Evolutionary conservation across 2,113 vertebrate species (phyloP), one percentile per base, ranked within the genome.

Genomic region (Aptenodytes forsteri): DNA sequence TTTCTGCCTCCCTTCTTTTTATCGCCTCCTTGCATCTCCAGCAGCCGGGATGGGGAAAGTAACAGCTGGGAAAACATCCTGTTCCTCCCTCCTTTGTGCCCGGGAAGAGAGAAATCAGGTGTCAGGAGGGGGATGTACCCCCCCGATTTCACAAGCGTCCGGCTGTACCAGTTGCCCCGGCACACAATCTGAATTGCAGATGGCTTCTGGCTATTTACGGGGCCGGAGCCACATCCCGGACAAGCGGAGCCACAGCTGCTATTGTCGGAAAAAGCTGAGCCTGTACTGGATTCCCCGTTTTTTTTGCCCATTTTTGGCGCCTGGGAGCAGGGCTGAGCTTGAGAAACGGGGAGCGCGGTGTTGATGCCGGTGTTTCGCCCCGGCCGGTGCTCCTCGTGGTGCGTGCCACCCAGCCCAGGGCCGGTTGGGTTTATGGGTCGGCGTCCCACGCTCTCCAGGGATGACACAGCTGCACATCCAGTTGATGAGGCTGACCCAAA

Each of bases 401-500:
- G 34, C 11, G 10, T 55, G 75, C 64, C 44, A 5, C 2, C 29
- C 69, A 6, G 1, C 6, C 34, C 11, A 0, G 59, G 73, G 89
- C 79, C 10, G 2, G 58, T 12, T 1, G 1, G 42, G 27, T 5
- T 25, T 73, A 86, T 66, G 92, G 95, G 85, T 93, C 10, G 7
- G 42, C 6, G 3, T 64, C 90, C 90, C 9, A 2, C 61, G 27
- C 92, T 96, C 95, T 95, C 95, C 95, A 94, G 95, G 94, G 92
- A 92, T 93, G 90, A 83, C 94, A 83, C 90, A 85, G 52, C 61
- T 83, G 93, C 85, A 83, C 58, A 16, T 2, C 6, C 88, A 64
- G 88, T 93, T 85, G 49, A 92, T 94, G 85, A 36, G 83, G 38
- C 26, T 95, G 95, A 97, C 95, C 95, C 96, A 88, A 95, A 96